phyloP scores from a whole-genome alignment of 2,888 invertebrate genomes.

The Dromius quadrimaculatus region DNA sequence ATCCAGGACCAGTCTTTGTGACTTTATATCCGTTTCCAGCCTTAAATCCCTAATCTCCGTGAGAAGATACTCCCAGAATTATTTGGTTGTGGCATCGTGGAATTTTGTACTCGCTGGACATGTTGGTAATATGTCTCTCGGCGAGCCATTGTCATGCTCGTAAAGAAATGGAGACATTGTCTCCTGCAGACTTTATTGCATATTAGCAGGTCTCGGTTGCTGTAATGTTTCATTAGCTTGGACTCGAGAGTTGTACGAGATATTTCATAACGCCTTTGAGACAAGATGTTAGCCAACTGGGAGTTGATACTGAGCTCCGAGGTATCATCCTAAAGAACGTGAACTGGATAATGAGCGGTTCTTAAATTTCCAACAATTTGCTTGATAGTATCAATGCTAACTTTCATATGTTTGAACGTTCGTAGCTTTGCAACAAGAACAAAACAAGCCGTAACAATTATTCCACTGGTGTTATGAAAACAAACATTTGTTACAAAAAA shows the following conservation, averaged over 20 bases:
- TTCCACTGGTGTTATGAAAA: too few relatives aligned
- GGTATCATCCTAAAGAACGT: background rate
- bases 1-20: conserved; percentile 27
- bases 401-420: too few relatives aligned
- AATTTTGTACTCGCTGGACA: conserved; percentile 46
- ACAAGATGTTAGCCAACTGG: conserved; percentile 3
- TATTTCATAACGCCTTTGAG: conserved; percentile 38
- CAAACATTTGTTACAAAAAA: too few relatives aligned
- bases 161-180: conserved; percentile 52
- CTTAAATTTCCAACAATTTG: too few relatives aligned
- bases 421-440: too few relatives aligned
- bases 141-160: conserved; percentile 42
- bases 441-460: too few relatives aligned
- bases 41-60: conserved; percentile 32
- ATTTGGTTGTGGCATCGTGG: conserved; percentile 10
- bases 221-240: conserved; percentile 37
- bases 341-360: too few relatives aligned
- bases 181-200: conserved; percentile 47
- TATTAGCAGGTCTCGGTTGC: conserved; percentile 38
- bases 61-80: conserved; percentile 27
- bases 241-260: conserved; percentile 11
- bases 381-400: too few relatives aligned
- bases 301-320: background rate
- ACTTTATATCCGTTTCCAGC: conserved; percentile 12
- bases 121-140: conserved; percentile 46